A percentile compares a stretch with the other conserved stretches of the same genome.
Conservation (phyloP, 2,888 invertebrate species). For the Drosophila robusta region DNA sequence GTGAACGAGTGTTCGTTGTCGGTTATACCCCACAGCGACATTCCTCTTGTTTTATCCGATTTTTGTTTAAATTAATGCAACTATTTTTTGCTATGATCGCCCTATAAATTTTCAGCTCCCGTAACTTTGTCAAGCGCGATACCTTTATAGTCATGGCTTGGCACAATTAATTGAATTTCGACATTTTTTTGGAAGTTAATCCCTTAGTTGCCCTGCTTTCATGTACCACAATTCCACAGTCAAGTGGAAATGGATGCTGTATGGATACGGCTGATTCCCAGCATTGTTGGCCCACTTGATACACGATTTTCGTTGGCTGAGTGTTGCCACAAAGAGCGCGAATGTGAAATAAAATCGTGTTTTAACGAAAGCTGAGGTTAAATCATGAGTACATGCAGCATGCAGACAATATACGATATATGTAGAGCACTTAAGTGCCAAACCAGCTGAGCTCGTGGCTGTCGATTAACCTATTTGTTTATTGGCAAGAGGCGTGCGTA, state of each 20-base stretch:
- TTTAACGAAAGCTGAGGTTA: slow-evolving; percentile 37
- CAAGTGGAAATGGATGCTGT: slow-evolving; percentile 10
- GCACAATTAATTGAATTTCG: no score
- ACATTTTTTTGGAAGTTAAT: no score
- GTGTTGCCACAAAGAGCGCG: slow-evolving; percentile 5
- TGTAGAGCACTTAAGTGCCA: slow-evolving; percentile 38
- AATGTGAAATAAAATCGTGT: slow-evolving; percentile 30
- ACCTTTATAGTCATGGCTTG: no score
- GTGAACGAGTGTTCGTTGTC: no score
- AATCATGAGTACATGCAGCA: slow-evolving; percentile 21
- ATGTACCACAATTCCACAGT: background rate
- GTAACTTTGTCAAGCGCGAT: no score
- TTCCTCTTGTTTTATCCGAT: no score
- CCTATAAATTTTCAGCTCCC: no score
- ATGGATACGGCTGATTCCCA: slow-evolving; percentile 15
- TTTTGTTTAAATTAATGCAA: no score
- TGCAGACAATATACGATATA: slow-evolving; percentile 1
- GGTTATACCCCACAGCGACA: no score
- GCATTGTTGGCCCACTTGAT: slow-evolving; percentile 8
- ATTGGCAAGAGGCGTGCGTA: slow-evolving; percentile 49
- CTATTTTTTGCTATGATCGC: no score
- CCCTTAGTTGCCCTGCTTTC: no score
- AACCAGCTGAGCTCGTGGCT: slow-evolving; percentile 31
- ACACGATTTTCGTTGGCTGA: background rate
- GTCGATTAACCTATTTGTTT: slow-evolving; percentile 77